A percentile compares a stretch with the other conserved stretches of the same genome.
Conservation (phyloP, 2,113 vertebrate genomes). For the Ranitomeya imitator region DNA sequence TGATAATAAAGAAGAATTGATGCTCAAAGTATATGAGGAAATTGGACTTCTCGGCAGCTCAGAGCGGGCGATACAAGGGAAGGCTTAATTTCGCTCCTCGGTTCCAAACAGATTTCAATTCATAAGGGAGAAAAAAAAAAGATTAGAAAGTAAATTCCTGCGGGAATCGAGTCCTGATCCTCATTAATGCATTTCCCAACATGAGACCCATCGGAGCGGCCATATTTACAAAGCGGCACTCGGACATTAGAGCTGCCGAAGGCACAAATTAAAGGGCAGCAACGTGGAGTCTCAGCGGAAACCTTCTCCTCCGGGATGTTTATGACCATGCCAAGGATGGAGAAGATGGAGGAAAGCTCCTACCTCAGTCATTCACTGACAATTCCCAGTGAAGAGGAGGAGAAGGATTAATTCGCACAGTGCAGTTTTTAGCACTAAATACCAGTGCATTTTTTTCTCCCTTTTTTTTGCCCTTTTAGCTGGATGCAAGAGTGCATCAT, state of each 20-base stretch:
- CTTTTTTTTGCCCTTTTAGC: not conserved
- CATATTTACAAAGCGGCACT: slow-evolving; percentile 54
- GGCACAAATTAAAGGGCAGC: slow-evolving; percentile 24
- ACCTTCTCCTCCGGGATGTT: not conserved
- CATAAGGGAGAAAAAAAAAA: slow-evolving; percentile 60
- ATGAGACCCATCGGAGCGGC: slow-evolving; percentile 51
- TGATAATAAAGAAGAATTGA: not conserved
- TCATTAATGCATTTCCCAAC: slow-evolving; percentile 46
- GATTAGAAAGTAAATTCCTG: slow-evolving; percentile 64
- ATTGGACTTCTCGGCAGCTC: not conserved
- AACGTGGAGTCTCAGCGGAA: not conserved
- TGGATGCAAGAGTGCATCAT: no score
- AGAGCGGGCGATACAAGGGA: not conserved
- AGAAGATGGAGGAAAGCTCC: not conserved
- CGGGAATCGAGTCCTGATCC: slow-evolving; percentile 61
- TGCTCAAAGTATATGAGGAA: not conserved
- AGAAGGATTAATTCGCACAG: not conserved
- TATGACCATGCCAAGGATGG: not conserved
- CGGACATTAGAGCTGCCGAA: slow-evolving; percentile 47
- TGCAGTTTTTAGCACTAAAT: no score
- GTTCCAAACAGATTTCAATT: slow-evolving; percentile 61
- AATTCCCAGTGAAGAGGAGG: not conserved
- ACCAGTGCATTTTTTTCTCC: not conserved
- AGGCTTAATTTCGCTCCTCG: slow-evolving; percentile 63
- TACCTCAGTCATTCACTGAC: not conserved